Base-by-base conservation (phyloP, 1,140 invertebrate genomes). In the Drosophila malerkotliana region DNA sequence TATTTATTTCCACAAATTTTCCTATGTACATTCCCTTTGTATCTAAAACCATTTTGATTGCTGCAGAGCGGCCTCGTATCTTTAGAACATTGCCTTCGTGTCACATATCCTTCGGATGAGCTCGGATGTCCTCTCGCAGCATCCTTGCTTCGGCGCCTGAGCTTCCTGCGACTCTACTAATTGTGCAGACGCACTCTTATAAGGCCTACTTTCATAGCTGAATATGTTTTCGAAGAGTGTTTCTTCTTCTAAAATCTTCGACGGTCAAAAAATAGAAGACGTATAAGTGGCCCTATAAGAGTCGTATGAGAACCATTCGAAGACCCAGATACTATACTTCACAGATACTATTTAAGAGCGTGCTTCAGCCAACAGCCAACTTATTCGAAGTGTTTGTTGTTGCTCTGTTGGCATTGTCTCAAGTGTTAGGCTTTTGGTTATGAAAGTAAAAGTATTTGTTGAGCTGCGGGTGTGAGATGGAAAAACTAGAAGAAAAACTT, bases 361-460 rank as follows among this genome's bases (percentile, higher is more conserved):
- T 61, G 34, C 34, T 39, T 9, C 45, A 15, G 8, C 24, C 45
- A 59, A 51, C 18, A 37, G 57, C 57, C 45, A 67, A 64, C 63
- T 67, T 73, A 47, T 71, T 72, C 56, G 28, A 61, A 60, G 58
- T 55, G 68, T 73, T 66, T 68, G 57, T 37, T 72, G 51, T 26
- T 49, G 28, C 26, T 48, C 24, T 26, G 21, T 34, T 67, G 34
- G 21, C 37, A 47, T 47, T 74, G 69, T 44, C 47, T 74, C 72
- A 73, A 79, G 77, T 76, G 67, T 24, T 61, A 47, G 63, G 55
- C 72, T 85, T 84, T 85, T 77, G 83, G 71, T 76, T 78, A 87
- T 75, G 74, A 85, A 85, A 85, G 82, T 85, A 82, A 85, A 78
- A 85, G 82, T 81, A 67, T 66, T 74, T 74, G 59, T 12, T 12